phyloP scores from a whole-genome alignment of 2,888 invertebrate genomes.

The Noctua janthe region DNA sequence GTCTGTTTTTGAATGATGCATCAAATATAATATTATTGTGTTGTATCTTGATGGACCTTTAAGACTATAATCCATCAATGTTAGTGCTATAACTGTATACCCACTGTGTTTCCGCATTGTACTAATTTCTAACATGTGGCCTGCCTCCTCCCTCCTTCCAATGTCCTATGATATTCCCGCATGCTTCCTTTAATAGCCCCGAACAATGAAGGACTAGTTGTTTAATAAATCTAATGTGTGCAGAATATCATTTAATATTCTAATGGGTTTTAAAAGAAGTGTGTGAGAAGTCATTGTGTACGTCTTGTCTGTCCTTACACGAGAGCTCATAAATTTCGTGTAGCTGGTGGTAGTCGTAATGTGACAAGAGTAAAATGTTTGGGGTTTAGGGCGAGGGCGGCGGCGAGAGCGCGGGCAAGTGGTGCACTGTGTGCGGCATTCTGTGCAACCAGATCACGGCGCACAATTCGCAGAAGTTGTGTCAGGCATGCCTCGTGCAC shows the following conservation, averaged over 20 bases:
- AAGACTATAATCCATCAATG: constrained; percentile 51
- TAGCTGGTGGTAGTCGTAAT: constrained; percentile 68
- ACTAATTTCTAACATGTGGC: constrained; percentile 50
- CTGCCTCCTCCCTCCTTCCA: constrained; percentile 58
- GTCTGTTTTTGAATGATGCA: constrained; percentile 52
- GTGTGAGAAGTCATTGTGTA: constrained; percentile 82
- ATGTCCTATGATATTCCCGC: constrained; percentile 81
- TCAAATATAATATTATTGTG: constrained; percentile 45
- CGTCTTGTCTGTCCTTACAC: constrained; percentile 71
- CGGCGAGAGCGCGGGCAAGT: constrained; percentile 85
- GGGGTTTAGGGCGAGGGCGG: constrained; percentile 89
- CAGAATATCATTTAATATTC: constrained; percentile 87
- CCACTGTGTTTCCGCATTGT: constrained; percentile 53
- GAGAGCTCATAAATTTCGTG: constrained; percentile 59
- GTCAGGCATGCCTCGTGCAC: constrained; percentile 91
- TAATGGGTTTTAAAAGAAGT: constrained; percentile 90
- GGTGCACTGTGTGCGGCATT: constrained; percentile 90
- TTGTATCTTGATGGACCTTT: constrained; percentile 56
- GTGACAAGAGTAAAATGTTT: constrained; percentile 84
- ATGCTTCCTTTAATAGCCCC: constrained; percentile 90
- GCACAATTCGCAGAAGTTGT: constrained; percentile 89
- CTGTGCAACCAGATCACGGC: constrained; percentile 88
- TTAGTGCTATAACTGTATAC: constrained; percentile 52
- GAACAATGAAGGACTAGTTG: constrained; percentile 73
- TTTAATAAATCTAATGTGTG: constrained; percentile 87